Evolutionary conservation across 2,797 vertebrate genomes (phyloP).

Genomic region (Phalloptychus januarius): DNA sequence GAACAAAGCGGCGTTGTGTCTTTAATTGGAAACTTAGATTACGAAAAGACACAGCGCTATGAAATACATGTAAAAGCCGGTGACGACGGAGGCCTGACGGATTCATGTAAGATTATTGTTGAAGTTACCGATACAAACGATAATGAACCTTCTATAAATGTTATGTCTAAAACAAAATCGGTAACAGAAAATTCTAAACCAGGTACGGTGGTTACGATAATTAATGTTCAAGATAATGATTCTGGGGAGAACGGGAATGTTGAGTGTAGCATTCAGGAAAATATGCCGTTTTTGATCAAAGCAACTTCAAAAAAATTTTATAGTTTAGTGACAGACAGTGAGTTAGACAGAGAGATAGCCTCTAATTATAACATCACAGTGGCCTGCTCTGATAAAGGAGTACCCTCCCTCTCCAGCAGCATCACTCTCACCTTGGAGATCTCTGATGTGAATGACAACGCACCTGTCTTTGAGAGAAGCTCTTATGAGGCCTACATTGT

Average conservation of each 20-base stretch:
- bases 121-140: conserved; percentile 82
- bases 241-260: conserved; percentile 80
- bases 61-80: conserved; percentile 73
- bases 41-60: conserved; percentile 67
- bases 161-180: conserved; percentile 66
- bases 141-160: conserved; percentile 75
- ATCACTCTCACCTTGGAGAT: conserved; percentile 35
- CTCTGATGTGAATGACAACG: conserved; percentile 78
- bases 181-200: conserved; percentile 55
- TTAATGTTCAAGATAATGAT: conserved; percentile 78
- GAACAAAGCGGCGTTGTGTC: conserved; percentile 40
- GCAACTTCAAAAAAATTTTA: conserved; percentile 75
- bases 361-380: conserved; percentile 28
- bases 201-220: conserved; percentile 58
- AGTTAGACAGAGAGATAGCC: conserved; percentile 26
- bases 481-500: conserved; percentile 65
- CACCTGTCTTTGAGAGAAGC: conserved; percentile 69
- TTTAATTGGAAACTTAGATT: conserved; percentile 50
- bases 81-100: conserved; percentile 75
- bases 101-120: conserved; percentile 72
- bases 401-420: conserved; percentile 35
- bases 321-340: conserved; percentile 59
- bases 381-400: conserved; percentile 39
- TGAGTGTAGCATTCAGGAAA: conserved; percentile 56
- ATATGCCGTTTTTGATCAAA: conserved; percentile 75